These are phyloP conservation scores for Procambarus clarkii DNA, from an alignment of 1,140 invertebrate species.

Conservation along the genomic window DNA sequence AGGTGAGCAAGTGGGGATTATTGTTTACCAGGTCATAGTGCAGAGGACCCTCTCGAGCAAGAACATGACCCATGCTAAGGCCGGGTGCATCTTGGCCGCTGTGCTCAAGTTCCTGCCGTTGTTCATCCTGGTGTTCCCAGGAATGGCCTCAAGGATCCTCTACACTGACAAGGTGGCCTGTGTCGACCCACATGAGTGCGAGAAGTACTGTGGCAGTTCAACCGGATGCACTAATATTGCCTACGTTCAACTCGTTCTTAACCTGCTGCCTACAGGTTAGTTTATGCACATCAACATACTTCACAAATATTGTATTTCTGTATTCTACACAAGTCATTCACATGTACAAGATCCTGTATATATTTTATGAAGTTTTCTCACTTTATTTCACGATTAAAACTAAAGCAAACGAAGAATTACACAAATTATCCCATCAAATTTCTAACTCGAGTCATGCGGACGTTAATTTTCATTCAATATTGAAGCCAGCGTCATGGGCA, in stretches of 20 bases:
- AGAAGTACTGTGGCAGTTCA: slow-evolving; percentile 74
- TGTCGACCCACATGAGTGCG: slow-evolving; percentile 76
- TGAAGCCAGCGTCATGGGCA: too few relatives aligned
- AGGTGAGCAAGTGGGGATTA: too few relatives aligned
- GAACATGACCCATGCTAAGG: slow-evolving; percentile 79
- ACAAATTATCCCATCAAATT: too few relatives aligned
- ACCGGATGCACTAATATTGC: slow-evolving; percentile 79
- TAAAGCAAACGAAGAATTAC: too few relatives aligned
- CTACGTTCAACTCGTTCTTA: slow-evolving; percentile 78
- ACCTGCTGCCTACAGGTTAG: slow-evolving; percentile 77
- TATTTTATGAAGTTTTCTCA: too few relatives aligned
- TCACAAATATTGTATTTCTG: too few relatives aligned
- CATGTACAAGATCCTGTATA: too few relatives aligned
- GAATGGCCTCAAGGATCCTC: slow-evolving; percentile 80
- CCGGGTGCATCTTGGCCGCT: slow-evolving; percentile 78
- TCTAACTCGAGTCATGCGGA: too few relatives aligned
- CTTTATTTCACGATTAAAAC: too few relatives aligned
- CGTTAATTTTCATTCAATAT: too few relatives aligned
- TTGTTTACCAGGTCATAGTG: slow-evolving; percentile 77
- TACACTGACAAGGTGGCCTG: slow-evolving; percentile 77
- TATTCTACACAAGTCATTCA: too few relatives aligned
- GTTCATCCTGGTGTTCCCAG: slow-evolving; percentile 80
- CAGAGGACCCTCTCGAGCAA: slow-evolving; percentile 79
- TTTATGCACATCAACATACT: too few relatives aligned
- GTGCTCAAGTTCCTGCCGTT: slow-evolving; percentile 80